Evolutionary conservation across 2,797 vertebrate genomes (phyloP), one percentile per base, ranked within the genome.

Genomic region (Galagoides demidoff): DNA sequence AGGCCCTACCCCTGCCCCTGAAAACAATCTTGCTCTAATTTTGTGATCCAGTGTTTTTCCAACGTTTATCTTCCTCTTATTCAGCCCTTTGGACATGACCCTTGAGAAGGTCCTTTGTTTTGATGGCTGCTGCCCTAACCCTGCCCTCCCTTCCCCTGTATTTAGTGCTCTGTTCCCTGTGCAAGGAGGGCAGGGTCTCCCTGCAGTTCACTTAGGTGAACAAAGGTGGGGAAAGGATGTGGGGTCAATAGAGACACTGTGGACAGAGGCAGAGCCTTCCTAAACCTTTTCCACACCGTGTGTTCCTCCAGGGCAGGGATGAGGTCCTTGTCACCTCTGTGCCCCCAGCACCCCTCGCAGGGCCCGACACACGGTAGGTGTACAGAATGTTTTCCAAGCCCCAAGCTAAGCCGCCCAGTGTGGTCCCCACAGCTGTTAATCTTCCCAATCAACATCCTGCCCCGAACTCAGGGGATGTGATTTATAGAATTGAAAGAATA

Each of bases 391-490:
- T 66, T 86, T 29, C 57, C 27, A 34, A 9, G 25, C 19, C 66
- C 37, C 52, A 79, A 49, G 34, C 55, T n/a, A 77, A 45, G 49
- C 27, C 14, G 19, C 0, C 5, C 27, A 23, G 25, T 0, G 25
- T 17, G 34, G 55, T 85, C 85, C 64, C 68, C 37, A 13, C 29
- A 82, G 59, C 31, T 12, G 20, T 59, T 49, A 68, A 43, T 87
- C 43, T 90, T 84, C 37, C 45, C 64, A 45, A 74, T 82, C 61
- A 94, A 31, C 25, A 82, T 52, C 52, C 43, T 82, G 29, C 43
- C 84, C 84, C 9, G 2, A 71, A 70, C 23, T n/a, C 1, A 85
- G 61, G 37, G 81, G 78, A 57, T 77, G 52, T 43, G 68, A 64
- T 59, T 64, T 57, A 59, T 4, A 77, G 73, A 81, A 57, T 0